These are phyloP conservation scores for Chelidonichthys spinosus DNA, from an alignment of 2,797 vertebrate genomes.

Conservation along the genomic window DNA sequence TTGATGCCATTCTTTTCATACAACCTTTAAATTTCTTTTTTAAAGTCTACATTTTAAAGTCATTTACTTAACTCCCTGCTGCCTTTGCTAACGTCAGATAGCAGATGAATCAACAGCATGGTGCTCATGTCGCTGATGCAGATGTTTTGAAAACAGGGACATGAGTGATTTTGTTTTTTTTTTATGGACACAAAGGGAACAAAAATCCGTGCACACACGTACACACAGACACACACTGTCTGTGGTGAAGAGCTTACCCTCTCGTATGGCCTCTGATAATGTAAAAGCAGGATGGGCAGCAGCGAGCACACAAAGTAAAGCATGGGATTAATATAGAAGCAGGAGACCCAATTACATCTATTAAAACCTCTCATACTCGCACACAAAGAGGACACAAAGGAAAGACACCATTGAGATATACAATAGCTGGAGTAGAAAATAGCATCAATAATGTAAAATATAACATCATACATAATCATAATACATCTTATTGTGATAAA, in stretches of 20 bases:
- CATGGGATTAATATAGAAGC: constrained; percentile 54
- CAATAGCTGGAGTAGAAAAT: constrained; percentile 6
- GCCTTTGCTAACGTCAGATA: constrained; percentile 16
- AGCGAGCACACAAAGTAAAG: constrained; percentile 43
- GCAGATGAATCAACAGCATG: constrained; percentile 29
- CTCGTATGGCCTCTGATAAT: constrained; percentile 14
- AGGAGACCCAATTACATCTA: constrained; percentile 49
- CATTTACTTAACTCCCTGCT: constrained; percentile 33
- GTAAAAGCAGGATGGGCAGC: constrained; percentile 36
- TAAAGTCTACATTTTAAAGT: constrained; percentile 37
- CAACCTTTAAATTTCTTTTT: constrained; percentile 16
- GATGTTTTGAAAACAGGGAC: constrained; percentile 34
- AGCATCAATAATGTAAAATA: background rate
- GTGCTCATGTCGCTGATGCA: constrained; percentile 29
- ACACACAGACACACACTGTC: constrained; percentile 9
- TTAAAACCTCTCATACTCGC: constrained; percentile 33
- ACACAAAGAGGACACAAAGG: background rate
- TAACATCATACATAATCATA: background rate
- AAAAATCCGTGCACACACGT: background rate
- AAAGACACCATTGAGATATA: background rate
- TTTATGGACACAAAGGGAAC: constrained; percentile 3
- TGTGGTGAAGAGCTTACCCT: constrained; percentile 46
- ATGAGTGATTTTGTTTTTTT: constrained; percentile 9
- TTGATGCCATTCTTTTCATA: constrained; percentile 16
- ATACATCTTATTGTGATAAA: too few species aligned